phyloP scores from a whole-genome alignment of 2,797 vertebrate species.

The Antrozous pallidus region DNA sequence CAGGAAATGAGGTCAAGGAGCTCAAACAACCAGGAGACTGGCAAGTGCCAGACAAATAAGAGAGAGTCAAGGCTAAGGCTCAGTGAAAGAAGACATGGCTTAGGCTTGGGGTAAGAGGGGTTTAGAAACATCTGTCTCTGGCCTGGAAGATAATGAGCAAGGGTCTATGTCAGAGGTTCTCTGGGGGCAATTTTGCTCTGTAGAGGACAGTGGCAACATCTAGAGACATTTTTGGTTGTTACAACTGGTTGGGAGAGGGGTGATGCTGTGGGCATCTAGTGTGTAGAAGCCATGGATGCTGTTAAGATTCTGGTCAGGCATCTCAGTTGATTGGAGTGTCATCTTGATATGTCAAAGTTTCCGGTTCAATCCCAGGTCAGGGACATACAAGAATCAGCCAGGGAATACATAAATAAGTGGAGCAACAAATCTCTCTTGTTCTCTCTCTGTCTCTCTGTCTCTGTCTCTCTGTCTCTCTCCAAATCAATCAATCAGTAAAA shows the following conservation, averaged over 20 bases:
- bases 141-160: neutral
- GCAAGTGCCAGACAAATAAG: neutral
- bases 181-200: neutral
- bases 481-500: neutral
- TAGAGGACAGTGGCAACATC: neutral
- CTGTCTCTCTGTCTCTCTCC: neutral
- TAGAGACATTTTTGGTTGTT: neutral
- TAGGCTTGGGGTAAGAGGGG: neutral
- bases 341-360: neutral
- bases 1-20: conserved; percentile 11
- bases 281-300: neutral
- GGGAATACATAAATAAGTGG: neutral
- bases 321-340: neutral
- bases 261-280: neutral
- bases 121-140: neutral
- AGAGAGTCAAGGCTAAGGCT: neutral
- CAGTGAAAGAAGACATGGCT: neutral
- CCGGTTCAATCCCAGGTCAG: neutral
- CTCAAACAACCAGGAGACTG: neutral
- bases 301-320: neutral
- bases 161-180: neutral
- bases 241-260: neutral
- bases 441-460: too few relatives aligned
- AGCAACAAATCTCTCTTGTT: neutral
- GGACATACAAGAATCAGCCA: neutral